A percentile compares a stretch with the other conserved stretches of the same genome.
phyloP scores from a whole-genome alignment of 2,797 vertebrate species.

The Chaenodraco wilsoni region DNA sequence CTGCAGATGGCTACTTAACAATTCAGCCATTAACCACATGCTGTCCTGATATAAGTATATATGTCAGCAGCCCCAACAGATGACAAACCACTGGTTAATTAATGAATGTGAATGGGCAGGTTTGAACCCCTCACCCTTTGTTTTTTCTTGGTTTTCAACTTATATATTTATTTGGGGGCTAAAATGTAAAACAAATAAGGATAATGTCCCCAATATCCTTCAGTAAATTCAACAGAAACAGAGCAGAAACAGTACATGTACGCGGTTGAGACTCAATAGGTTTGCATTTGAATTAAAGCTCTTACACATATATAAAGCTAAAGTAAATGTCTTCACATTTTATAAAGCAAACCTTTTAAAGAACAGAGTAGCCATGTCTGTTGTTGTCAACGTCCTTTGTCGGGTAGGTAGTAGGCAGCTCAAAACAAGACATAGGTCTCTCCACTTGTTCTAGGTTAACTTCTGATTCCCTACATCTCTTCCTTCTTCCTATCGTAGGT shows the following conservation, averaged over 20 bases:
- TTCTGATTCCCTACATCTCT: conserved; percentile 4
- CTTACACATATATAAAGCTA: conserved; percentile 4
- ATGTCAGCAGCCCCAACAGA: conserved; percentile 19
- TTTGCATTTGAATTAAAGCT: not conserved
- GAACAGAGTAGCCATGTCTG: not conserved
- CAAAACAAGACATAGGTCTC: conserved; percentile 9
- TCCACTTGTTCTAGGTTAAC: conserved; percentile 3
- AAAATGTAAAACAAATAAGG: not conserved
- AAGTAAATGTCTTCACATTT: not conserved
- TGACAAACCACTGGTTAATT: conserved; percentile 30
- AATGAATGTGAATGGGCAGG: conserved; percentile 8
- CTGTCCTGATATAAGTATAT: not conserved
- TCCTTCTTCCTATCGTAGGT: conserved; percentile 42
- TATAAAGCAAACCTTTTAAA: conserved; percentile 2
- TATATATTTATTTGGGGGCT: too few species aligned
- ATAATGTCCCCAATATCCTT: not conserved
- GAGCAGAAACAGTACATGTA: conserved; percentile 12
- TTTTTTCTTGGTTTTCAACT: not conserved
- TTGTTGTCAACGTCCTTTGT: not conserved
- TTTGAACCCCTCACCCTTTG: conserved; percentile 1
- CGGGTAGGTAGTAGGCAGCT: not conserved
- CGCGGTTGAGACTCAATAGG: conserved; percentile 1
- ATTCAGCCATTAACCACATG: conserved; percentile 26
- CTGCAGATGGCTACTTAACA: conserved; percentile 17
- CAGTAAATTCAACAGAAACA: not conserved